These are phyloP conservation scores for Epinotia ramella DNA, from an alignment of 2,888 invertebrate genomes.

Conservation along the genomic window DNA sequence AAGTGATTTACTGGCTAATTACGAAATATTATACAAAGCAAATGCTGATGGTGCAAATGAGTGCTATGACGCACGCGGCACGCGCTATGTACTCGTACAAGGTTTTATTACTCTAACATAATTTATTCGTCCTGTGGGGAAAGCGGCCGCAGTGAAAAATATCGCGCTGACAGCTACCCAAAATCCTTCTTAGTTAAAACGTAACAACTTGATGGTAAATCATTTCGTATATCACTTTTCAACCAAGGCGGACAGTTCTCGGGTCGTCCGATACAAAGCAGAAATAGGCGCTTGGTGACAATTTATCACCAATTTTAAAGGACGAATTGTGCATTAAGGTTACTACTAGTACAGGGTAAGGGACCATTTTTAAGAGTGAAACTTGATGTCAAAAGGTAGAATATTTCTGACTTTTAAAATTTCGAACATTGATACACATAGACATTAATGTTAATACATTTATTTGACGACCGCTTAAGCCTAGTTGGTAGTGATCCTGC, in stretches of 20 bases:
- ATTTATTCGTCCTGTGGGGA: background rate
- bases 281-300: slow-evolving; percentile 24
- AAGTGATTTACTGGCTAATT: too few relatives aligned
- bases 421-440: too few relatives aligned
- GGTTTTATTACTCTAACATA: background rate
- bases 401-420: too few relatives aligned
- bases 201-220: background rate
- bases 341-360: background rate
- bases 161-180: background rate
- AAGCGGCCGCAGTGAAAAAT: slow-evolving; percentile 1
- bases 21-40: too few relatives aligned
- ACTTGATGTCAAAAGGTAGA: too few relatives aligned
- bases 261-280: background rate
- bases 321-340: slow-evolving; percentile 14
- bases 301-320: slow-evolving; percentile 27
- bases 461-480: too few relatives aligned
- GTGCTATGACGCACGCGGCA: too few relatives aligned
- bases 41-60: too few relatives aligned
- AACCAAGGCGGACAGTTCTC: background rate
- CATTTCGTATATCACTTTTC: background rate
- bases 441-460: too few relatives aligned
- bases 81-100: too few relatives aligned
- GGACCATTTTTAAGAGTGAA: too few relatives aligned
- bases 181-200: background rate
- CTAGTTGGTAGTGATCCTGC: too few relatives aligned